Evolutionary conservation across 2,113 vertebrate genomes (phyloP), one percentile per base, ranked within the genome.

Genomic region (Plecturocebus donacophilus): DNA sequence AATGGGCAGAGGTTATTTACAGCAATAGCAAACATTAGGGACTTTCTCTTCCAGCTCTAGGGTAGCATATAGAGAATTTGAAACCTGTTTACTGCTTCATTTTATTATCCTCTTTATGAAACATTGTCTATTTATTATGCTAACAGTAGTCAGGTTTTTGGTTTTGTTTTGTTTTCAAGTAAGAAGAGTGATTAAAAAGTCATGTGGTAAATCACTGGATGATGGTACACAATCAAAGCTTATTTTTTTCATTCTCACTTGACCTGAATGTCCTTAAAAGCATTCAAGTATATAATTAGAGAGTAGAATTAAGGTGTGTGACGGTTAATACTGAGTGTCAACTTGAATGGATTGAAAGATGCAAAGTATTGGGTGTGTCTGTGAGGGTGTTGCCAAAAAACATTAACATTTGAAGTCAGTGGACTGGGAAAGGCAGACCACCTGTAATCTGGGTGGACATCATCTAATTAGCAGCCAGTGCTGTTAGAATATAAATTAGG

Each of bases 161-260:
- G 8, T 73, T 96, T 86, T 25, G 38, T 30, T 90, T 95, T 75
- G 38, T 70, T 95, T 88, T n/a, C 38, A 96, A 82, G 87, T 32
- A 66, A 71, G 1, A 49, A 75, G 3, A 64, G 16, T 30, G 56
- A 47, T 42, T 32, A 68, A 94, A 80, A 61, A 54, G 32, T 58
- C 13, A 42, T 4, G 40, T 21, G 47, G 16, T 47, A 84, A 94
- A 94, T 58, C 5, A 71, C 4, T 47, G 30, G 11, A 32, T 61
- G 25, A 82, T 42, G 5, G 12, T 25, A 40, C 16, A 76, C 86
- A 83, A 87, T 66, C 1, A 92, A 88, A 92, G 13, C 2, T 54
- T 42, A 16, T 11, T 23, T 27, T 27, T 30, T 90, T 58, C 7
- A 87, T 87, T 94, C 7, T 35, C 12, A 84, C 1, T 38, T 21